These are phyloP conservation scores for Calliphora vomitoria DNA, from an alignment of 2,888 invertebrate genomes.

Conservation along the genomic window DNA sequence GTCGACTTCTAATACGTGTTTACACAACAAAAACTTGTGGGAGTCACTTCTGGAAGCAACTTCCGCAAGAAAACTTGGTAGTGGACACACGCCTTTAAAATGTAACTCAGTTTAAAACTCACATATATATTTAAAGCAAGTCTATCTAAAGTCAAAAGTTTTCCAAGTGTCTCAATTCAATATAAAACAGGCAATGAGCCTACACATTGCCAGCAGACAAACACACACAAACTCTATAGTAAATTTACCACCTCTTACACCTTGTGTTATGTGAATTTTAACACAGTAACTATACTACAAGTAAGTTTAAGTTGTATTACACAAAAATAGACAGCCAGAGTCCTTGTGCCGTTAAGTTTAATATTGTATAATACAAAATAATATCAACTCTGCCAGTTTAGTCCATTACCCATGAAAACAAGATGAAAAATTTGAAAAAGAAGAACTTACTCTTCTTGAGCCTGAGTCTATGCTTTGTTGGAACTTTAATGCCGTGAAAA, in stretches of 20 bases:
- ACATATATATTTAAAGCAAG: too few relatives aligned
- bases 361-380: conserved; percentile 56
- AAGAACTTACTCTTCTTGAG: conserved; percentile 30
- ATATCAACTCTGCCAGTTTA: conserved; percentile 50
- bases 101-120: too few relatives aligned
- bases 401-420: conserved; percentile 51
- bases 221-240: background rate
- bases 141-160: too few relatives aligned
- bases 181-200: conserved; percentile 11
- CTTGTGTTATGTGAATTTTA: conserved; percentile 25
- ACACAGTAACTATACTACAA: background rate
- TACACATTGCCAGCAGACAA: background rate
- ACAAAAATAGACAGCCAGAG: background rate
- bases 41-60: too few relatives aligned
- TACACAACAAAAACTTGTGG: too few relatives aligned
- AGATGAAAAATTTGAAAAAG: conserved; percentile 41
- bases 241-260: conserved; percentile 7
- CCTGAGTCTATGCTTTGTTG: conserved; percentile 31
- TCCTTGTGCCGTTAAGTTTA: conserved; percentile 54
- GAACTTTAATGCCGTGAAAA: conserved; percentile 58
- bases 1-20: too few relatives aligned
- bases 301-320: background rate
- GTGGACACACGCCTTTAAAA: too few relatives aligned
- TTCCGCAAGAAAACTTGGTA: too few relatives aligned
- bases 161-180: conserved; percentile 1